These are phyloP conservation scores for Nautilus pompilius DNA, from an alignment of 1,140 invertebrate genomes.

Conservation along the genomic window DNA sequence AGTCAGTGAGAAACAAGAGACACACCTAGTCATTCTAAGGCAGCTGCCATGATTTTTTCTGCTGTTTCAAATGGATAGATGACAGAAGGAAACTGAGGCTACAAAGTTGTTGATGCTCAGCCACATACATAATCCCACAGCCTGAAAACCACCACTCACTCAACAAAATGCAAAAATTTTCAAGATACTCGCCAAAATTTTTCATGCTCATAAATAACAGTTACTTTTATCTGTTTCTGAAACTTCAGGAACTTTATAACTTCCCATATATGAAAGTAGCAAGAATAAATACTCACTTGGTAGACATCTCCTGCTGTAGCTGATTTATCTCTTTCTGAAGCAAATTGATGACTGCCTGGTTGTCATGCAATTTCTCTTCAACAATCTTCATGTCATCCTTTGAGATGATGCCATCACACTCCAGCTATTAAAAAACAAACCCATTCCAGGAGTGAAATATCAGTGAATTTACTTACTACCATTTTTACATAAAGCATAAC, in stretches of 20 bases:
- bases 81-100: no score
- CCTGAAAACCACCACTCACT: background rate
- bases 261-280: background rate
- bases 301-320: conserved; percentile 34
- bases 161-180: background rate
- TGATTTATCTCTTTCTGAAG: conserved; percentile 51
- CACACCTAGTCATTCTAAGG: no score
- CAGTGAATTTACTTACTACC: no score
- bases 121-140: background rate
- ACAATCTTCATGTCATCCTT: conserved; percentile 28
- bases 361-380: conserved; percentile 50
- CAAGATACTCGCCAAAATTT: background rate
- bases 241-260: background rate
- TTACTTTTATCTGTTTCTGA: background rate
- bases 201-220: background rate
- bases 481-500: no score
- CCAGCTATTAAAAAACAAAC: no score
- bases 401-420: no score
- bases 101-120: background rate
- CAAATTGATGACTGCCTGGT: conserved; percentile 50
- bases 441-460: no score
- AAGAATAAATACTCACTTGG: conserved; percentile 26
- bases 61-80: no score
- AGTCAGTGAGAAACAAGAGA: no score
- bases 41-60: no score